Percentiles rank a stretch among this genome's conserved stretches.
Evolutionary conservation across 2,113 vertebrate genomes (phyloP).

Genomic region (Hymenochirus boettgeri): DNA sequence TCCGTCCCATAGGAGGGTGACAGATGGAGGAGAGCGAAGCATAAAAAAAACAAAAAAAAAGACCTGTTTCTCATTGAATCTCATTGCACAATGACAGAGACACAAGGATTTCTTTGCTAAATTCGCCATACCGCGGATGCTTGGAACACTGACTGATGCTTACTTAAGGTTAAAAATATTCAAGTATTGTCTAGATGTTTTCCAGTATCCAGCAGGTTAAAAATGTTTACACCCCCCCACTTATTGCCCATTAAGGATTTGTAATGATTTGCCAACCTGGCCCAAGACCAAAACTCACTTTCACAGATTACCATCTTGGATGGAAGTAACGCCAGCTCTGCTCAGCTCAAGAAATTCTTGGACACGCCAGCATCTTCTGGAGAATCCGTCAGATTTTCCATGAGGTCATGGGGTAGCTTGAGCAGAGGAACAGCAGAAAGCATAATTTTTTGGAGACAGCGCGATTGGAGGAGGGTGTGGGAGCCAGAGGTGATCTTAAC

Average conservation of each 20-base stretch:
- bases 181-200: not conserved
- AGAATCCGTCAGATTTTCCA: slow-evolving; percentile 38
- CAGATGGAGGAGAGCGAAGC: not conserved
- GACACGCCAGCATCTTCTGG: slow-evolving; percentile 37
- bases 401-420: slow-evolving; percentile 28
- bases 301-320: slow-evolving; percentile 40
- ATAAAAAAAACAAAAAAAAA: not conserved
- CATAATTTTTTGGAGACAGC: not conserved
- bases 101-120: not conserved
- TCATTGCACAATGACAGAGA: not conserved
- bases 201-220: slow-evolving; percentile 23
- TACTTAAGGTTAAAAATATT: not conserved
- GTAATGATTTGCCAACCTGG: slow-evolving; percentile 35
- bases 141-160: not conserved
- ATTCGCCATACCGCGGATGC: not conserved
- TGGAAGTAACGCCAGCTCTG: slow-evolving; percentile 33
- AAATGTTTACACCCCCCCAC: slow-evolving; percentile 27
- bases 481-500: slow-evolving; percentile 30
- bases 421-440: slow-evolving; percentile 14
- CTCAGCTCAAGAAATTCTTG: slow-evolving; percentile 19
- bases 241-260: slow-evolving; percentile 34
- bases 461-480: not conserved
- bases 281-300: slow-evolving; percentile 16
- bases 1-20: not conserved
- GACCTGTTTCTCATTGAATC: not conserved